Conservation (phyloP, 2,888 invertebrate species). For the Drosophila anomelani region DNA sequence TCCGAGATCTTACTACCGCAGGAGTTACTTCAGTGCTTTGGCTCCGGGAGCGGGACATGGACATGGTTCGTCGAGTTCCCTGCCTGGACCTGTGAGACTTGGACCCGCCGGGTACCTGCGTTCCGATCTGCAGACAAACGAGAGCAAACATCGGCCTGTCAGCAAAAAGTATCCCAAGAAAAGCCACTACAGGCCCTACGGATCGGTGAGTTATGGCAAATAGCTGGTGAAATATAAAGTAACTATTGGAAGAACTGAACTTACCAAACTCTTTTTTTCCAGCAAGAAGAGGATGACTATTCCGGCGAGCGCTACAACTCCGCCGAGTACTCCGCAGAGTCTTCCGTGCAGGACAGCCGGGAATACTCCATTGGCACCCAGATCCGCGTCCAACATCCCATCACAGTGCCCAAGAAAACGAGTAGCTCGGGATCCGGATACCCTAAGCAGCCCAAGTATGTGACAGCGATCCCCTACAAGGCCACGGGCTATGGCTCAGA, state of each 20-base stretch:
- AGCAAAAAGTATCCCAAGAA: slow-evolving; percentile 71
- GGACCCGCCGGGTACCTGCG: slow-evolving; percentile 60
- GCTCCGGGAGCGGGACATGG: slow-evolving; percentile 39
- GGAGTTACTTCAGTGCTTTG: slow-evolving; percentile 70
- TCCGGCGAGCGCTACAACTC: slow-evolving; percentile 77
- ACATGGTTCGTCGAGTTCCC: slow-evolving; percentile 12
- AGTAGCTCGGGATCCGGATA: slow-evolving; percentile 47
- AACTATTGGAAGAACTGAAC: not conserved
- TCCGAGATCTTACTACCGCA: slow-evolving; percentile 58
- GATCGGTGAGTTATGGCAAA: slow-evolving; percentile 66
- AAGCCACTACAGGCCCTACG: slow-evolving; percentile 64
- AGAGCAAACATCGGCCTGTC: slow-evolving; percentile 77
- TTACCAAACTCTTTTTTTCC: not conserved
- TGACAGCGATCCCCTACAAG: slow-evolving; percentile 58
- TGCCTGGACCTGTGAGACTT: slow-evolving; percentile 66
- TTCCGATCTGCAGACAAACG: slow-evolving; percentile 72
- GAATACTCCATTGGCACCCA: slow-evolving; percentile 83
- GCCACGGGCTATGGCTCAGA: slow-evolving; percentile 55
- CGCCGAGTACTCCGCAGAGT: slow-evolving; percentile 75
- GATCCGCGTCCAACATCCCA: slow-evolving; percentile 82
- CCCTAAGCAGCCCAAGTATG: slow-evolving; percentile 72
- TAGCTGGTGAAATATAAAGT: too few species aligned
- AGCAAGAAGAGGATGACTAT: slow-evolving; percentile 79
- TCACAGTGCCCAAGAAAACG: slow-evolving; percentile 75
- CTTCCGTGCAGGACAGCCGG: slow-evolving; percentile 73